Conservation (phyloP, 2,888 invertebrate species). For the Acleris literana region DNA sequence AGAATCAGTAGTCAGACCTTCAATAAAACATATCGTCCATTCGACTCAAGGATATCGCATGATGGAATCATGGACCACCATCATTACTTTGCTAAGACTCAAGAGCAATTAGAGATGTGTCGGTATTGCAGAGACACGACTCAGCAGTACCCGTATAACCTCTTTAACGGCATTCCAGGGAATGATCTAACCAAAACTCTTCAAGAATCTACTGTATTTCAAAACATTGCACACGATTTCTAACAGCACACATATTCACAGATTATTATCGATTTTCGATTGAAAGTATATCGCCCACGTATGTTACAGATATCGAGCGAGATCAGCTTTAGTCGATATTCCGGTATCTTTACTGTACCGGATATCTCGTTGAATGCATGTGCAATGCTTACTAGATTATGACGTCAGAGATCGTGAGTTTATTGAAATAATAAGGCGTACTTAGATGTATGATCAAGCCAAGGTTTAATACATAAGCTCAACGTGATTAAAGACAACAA, state of each 20-base stretch:
- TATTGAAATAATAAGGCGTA: not conserved
- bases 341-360: constrained; percentile 22
- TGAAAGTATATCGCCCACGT: constrained; percentile 23
- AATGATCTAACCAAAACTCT: not conserved
- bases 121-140: too few relatives aligned
- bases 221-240: constrained; percentile 16
- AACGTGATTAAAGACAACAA: too few relatives aligned
- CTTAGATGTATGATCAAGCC: not conserved
- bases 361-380: constrained; percentile 21
- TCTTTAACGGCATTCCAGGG: too few relatives aligned
- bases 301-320: constrained; percentile 15
- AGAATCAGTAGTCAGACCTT: too few relatives aligned
- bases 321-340: constrained; percentile 13
- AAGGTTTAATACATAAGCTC: not conserved
- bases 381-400: constrained; percentile 20
- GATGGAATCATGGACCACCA: too few relatives aligned
- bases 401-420: constrained; percentile 23
- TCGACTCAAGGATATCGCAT: too few relatives aligned
- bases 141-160: too few relatives aligned
- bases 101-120: too few relatives aligned
- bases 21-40: too few relatives aligned
- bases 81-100: too few relatives aligned
- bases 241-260: constrained; percentile 17
- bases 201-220: constrained; percentile 3
- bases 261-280: constrained; percentile 11